Conservation (phyloP, 2,797 vertebrate species). For the Labroides dimidiatus region DNA sequence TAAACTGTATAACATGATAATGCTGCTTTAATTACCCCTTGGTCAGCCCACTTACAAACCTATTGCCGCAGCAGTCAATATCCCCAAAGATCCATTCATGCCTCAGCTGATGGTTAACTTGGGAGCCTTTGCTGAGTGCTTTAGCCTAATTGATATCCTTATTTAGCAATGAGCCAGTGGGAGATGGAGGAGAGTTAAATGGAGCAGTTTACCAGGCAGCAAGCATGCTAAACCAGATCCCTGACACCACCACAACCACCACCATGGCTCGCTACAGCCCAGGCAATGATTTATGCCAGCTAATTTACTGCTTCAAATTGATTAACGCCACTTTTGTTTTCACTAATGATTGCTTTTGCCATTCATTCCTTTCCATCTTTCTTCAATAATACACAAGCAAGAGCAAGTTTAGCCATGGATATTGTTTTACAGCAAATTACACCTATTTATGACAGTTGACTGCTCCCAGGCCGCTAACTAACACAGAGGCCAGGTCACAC, state of each 20-base stretch:
- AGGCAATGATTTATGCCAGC: conserved; percentile 71
- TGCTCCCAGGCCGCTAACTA: conserved; percentile 55
- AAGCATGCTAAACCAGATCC: conserved; percentile 79
- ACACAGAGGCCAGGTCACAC: conserved; percentile 47
- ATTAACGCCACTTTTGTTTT: conserved; percentile 59
- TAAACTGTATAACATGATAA: conserved; percentile 85
- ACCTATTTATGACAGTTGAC: conserved; percentile 61
- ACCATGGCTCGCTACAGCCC: conserved; percentile 58
- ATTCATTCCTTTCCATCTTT: conserved; percentile 24
- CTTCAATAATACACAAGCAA: conserved; percentile 33
- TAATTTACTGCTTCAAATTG: conserved; percentile 68
- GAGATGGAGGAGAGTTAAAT: conserved; percentile 86
- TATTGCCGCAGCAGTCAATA: conserved; percentile 88
- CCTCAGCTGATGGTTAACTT: conserved; percentile 88
- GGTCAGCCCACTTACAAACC: conserved; percentile 89
- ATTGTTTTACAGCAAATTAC: conserved; percentile 66
- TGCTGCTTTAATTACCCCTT: conserved; percentile 88
- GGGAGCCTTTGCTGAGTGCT: conserved; percentile 87
- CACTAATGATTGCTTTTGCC: conserved; percentile 38
- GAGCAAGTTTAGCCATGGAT: conserved; percentile 36
- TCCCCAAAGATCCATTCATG: conserved; percentile 89
- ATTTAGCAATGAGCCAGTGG: conserved; percentile 88
- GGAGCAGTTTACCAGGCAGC: conserved; percentile 86
- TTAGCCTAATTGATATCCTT: conserved; percentile 90
- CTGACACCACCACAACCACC: conserved; percentile 61